phyloP scores from a whole-genome alignment of 1,140 invertebrate species.

The Tyrophagus putrescentiae region DNA sequence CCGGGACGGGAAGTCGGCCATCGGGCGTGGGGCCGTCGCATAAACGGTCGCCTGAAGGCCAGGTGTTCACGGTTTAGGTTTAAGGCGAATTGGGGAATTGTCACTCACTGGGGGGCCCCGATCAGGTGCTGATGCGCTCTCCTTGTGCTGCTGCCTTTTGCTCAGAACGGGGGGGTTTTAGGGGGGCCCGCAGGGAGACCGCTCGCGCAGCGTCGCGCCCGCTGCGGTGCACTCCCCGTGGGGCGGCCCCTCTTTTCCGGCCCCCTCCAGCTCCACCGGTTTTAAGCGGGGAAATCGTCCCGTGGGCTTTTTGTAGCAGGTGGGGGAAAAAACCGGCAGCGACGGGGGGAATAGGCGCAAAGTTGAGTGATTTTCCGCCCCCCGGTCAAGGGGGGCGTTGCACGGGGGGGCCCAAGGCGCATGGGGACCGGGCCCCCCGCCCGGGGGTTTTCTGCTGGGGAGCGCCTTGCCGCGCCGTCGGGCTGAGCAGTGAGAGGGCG shows the following conservation, averaged over 20 bases:
- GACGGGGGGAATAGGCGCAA: constrained; percentile 49
- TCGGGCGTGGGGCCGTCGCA: neutral
- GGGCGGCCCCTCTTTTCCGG: neutral
- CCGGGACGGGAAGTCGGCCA: neutral
- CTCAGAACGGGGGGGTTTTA: no score
- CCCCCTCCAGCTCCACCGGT: constrained; percentile 51
- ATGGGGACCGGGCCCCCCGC: no score
- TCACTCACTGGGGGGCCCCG: no score
- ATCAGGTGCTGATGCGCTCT: no score
- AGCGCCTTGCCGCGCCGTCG: neutral
- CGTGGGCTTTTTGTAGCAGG: constrained; percentile 46
- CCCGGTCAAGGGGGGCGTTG: no score
- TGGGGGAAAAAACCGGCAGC: constrained; percentile 54
- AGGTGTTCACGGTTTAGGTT: neutral
- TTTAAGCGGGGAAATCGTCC: constrained; percentile 64
- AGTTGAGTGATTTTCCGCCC: constrained; percentile 58
- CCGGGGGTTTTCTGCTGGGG: constrained; percentile 34
- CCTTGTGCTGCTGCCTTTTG: no score
- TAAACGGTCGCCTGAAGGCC: neutral
- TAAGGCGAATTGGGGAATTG: neutral
- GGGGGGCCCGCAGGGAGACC: no score
- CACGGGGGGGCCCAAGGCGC: no score
- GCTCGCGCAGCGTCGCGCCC: no score
- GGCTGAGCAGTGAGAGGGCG: constrained; percentile 41
- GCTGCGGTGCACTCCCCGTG: neutral